Conservation (phyloP, 2,797 vertebrate genomes). For the Lates japonicus region DNA sequence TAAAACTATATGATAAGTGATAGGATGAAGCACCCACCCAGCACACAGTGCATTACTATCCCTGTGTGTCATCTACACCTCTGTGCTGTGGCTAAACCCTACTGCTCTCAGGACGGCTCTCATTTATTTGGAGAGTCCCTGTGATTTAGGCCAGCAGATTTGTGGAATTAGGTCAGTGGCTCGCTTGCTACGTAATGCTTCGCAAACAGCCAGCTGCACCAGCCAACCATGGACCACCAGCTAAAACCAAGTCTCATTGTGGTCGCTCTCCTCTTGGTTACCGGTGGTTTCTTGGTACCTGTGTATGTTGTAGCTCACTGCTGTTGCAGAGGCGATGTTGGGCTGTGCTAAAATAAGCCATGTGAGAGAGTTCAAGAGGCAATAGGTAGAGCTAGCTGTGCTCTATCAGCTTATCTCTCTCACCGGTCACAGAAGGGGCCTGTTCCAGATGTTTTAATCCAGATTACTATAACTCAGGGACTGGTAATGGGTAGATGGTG, state of each 20-base stretch:
- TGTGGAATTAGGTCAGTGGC: conserved; percentile 86
- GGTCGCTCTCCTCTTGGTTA: conserved; percentile 15
- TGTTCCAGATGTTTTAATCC: conserved; percentile 76
- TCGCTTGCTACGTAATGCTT: conserved; percentile 74
- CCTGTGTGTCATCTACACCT: conserved; percentile 68
- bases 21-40: conserved; percentile 33
- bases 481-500: conserved; percentile 67
- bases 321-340: background rate
- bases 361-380: conserved; percentile 21
- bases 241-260: conserved; percentile 31
- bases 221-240: conserved; percentile 38
- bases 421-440: conserved; percentile 37
- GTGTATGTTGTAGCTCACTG: conserved; percentile 4
- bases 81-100: conserved; percentile 61
- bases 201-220: conserved; percentile 67
- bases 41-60: conserved; percentile 43
- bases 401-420: conserved; percentile 56
- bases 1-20: conserved; percentile 52
- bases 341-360: conserved; percentile 8
- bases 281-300: conserved; percentile 1
- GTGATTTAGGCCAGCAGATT: conserved; percentile 85
- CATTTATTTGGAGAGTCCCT: conserved; percentile 79
- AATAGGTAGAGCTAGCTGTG: conserved; percentile 34
- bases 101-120: conserved; percentile 70
- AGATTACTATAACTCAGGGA: conserved; percentile 67